A percentile compares a stretch with the other conserved stretches of the same genome.
Evolutionary conservation across 1,140 invertebrate genomes (phyloP).

Genomic region (Nephila pilipes): DNA sequence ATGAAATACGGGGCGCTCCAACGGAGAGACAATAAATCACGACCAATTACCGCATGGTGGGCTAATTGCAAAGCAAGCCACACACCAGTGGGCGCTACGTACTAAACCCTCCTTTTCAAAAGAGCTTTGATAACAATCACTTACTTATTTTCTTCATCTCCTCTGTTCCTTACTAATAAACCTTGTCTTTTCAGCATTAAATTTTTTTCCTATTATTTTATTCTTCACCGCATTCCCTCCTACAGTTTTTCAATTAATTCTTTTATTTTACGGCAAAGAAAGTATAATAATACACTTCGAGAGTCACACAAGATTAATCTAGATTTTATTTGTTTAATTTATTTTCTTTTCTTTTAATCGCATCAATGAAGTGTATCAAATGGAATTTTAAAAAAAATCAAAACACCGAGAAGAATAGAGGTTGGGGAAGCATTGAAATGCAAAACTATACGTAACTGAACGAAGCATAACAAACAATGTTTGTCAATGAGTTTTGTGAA

Average conservation of each 20-base stretch:
- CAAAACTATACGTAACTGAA: no score
- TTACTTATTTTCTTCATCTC: conserved; percentile 4
- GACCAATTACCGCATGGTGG: conserved; percentile 41
- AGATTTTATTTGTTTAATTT: conserved; percentile 26
- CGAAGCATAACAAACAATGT: no score
- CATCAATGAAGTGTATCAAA: not conserved
- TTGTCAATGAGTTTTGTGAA: no score
- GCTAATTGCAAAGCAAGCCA: conserved; percentile 65
- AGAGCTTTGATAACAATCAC: conserved; percentile 53
- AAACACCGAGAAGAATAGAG: not conserved
- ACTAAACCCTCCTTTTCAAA: conserved; percentile 47
- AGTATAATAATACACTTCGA: conserved; percentile 19
- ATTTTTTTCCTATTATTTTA: not conserved
- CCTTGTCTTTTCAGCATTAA: not conserved
- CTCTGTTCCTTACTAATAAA: not conserved
- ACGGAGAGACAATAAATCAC: conserved; percentile 63
- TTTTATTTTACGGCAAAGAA: conserved; percentile 43
- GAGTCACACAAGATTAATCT: conserved; percentile 38
- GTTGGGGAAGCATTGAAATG: not conserved
- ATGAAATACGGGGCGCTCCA: conserved; percentile 64
- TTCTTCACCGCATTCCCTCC: not conserved
- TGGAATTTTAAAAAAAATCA: not conserved
- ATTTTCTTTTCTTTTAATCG: conserved; percentile 4
- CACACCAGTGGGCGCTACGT: conserved; percentile 51
- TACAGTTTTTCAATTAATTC: conserved; percentile 51